phyloP scores from a whole-genome alignment of 2,888 invertebrate genomes.

The Dilophus febrilis region DNA sequence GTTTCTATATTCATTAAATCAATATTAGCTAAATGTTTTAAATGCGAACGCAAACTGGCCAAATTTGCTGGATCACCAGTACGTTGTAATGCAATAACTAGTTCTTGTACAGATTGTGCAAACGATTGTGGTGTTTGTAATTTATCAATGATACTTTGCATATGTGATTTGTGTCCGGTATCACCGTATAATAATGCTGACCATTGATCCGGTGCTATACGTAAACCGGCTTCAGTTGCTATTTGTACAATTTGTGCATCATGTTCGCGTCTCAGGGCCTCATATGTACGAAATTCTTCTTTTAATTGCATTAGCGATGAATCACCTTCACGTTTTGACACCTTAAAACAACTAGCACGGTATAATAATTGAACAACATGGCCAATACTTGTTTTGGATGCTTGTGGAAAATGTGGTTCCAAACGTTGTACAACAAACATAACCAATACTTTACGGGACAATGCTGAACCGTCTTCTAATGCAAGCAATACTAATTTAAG shows the following conservation, averaged over 20 bases:
- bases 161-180: conserved; percentile 86
- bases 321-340: conserved; percentile 89
- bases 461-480: conserved; percentile 84
- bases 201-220: conserved; percentile 98
- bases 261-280: conserved; percentile 82
- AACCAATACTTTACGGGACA: conserved; percentile 86
- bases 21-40: conserved; percentile 72
- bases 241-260: conserved; percentile 98
- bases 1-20: conserved; percentile 66
- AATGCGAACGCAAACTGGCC: conserved; percentile 54
- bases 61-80: conserved; percentile 72
- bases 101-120: conserved; percentile 76
- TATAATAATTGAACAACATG: conserved; percentile 97
- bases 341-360: conserved; percentile 96
- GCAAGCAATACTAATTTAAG: conserved; percentile 83
- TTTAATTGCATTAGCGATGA: conserved; percentile 96
- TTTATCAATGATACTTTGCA: conserved; percentile 85
- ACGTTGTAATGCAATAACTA: conserved; percentile 77
- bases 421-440: conserved; percentile 97
- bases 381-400: conserved; percentile 97
- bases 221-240: conserved; percentile 88
- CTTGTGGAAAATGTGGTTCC: conserved; percentile 88
- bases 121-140: conserved; percentile 88
- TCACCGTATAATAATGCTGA: conserved; percentile 92
- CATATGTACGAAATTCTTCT: conserved; percentile 91